Evolutionary conservation across 2,113 vertebrate genomes (phyloP), one percentile per base, ranked within the genome.

Genomic region (Balaeniceps rex): DNA sequence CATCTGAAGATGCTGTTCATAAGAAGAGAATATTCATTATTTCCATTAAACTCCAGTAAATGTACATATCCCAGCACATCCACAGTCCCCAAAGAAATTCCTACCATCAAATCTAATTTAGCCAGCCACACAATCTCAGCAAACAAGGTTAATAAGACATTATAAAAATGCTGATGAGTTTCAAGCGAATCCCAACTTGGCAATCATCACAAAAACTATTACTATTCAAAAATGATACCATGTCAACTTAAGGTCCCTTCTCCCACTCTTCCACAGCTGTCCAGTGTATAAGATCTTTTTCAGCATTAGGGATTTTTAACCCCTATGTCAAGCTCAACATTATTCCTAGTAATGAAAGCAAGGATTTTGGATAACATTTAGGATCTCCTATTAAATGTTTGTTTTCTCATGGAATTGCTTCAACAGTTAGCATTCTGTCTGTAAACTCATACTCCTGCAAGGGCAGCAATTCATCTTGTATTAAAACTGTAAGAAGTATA

Each of bases 101-200:
- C 64, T 84, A n/a, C 21, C 15, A 61, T 64, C 64, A 75, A 78
- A 94, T 92, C 83, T 92, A 93, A 93, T 97, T 92, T 94, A 76
- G 15, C 36, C 31, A 87, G 25, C 16, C 28, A 57, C 44, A 70
- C 28, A 93, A 69, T 87, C 72, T 82, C 83, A 87, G 81, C 31
- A 95, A 97, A 96, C 80, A 94, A 93, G 57, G 52, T 97, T 96
- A 94, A 85, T 87, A 91, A 92, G 31, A 54, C 65, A 91, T 93
- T 70, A 68, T 71, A 94, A 96, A 97, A 91, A 82, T 65, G 86
- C 36, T 92, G 60, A 87, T 84, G 77, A 87, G 15, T 94, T 96
- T 89, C 81, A 79, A 93, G 65, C n/a, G 47, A 96, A 88, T 92
- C 77, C 29, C 77, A 84, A 14, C 18, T 78, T 82, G 69, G 33